These are phyloP conservation scores for Petrocephalus sullivani DNA, from an alignment of 2,797 vertebrate species.

Conservation along the genomic window DNA sequence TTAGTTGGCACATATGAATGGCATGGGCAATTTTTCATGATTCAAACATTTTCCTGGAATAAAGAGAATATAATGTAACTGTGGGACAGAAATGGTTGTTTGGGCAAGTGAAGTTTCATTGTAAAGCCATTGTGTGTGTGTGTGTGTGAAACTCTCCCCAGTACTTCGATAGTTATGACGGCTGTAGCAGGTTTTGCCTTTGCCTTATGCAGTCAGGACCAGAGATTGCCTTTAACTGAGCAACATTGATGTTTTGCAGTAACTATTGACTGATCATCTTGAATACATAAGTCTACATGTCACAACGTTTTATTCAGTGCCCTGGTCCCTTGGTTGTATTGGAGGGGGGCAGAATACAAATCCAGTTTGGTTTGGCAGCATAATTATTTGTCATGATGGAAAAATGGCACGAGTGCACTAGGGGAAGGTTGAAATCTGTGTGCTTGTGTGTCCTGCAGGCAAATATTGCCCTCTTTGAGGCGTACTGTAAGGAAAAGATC, in stretches of 20 bases:
- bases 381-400: neutral
- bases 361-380: neutral
- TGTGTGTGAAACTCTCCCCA: neutral
- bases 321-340: neutral
- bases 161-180: neutral
- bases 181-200: neutral
- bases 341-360: neutral
- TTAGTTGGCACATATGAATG: neutral
- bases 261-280: neutral
- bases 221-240: neutral
- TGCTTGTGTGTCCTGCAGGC: slow-evolving; percentile 58
- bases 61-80: neutral
- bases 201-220: neutral
- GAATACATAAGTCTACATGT: neutral
- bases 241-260: neutral
- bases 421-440: neutral
- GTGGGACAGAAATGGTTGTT: neutral
- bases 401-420: neutral
- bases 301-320: neutral
- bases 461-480: slow-evolving; percentile 95
- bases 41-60: neutral
- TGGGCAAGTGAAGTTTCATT: neutral
- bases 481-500: slow-evolving; percentile 95
- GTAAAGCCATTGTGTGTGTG: neutral
- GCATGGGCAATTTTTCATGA: neutral